Evolutionary conservation across 2,113 vertebrate species (phyloP).

Genomic region (Ceuthmochares aereus): DNA sequence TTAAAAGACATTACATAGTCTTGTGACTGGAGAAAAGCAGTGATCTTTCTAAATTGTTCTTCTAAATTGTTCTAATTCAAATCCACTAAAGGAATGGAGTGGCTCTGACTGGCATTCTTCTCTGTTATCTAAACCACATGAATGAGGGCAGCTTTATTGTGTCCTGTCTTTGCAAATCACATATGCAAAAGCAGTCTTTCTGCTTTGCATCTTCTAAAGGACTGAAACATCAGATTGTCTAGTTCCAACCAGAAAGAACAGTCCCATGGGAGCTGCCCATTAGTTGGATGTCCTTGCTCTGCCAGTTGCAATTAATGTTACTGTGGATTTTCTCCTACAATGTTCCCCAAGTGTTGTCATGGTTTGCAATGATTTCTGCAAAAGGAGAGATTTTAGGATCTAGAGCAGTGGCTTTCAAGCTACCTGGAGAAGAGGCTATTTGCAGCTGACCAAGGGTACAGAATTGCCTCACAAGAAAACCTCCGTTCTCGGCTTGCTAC

Average conservation of each 20-base stretch:
- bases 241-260: neutral
- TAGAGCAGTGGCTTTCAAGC: neutral
- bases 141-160: neutral
- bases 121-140: neutral
- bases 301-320: neutral
- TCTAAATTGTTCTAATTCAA: neutral
- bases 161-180: slow-evolving; percentile 12
- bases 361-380: neutral
- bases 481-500: neutral
- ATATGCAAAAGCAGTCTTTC: neutral
- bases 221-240: neutral
- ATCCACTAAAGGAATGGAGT: neutral
- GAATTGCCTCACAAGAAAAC: rapidly evolving
- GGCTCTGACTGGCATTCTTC: neutral
- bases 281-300: rapidly evolving
- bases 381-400: neutral
- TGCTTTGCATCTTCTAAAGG: neutral
- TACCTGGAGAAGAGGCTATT: neutral
- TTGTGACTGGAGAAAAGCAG: neutral
- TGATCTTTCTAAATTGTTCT: neutral
- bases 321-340: neutral
- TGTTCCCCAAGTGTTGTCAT: neutral
- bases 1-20: neutral
- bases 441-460: neutral
- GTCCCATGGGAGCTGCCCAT: neutral